Conservation (phyloP, 2,888 invertebrate species). For the Metacarcinus magister region DNA sequence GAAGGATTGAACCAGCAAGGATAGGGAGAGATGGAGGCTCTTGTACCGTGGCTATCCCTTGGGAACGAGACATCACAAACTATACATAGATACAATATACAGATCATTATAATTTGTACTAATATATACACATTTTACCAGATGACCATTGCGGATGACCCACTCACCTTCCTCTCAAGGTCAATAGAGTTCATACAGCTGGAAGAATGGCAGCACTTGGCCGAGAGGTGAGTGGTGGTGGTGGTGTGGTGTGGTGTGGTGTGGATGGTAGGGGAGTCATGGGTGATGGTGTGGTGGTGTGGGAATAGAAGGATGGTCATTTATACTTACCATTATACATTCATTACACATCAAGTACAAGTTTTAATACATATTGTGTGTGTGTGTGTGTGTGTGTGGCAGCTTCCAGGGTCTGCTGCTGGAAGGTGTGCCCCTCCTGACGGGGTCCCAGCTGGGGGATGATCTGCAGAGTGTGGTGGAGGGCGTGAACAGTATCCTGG, state of each 20-base stretch:
- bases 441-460: conserved; percentile 72
- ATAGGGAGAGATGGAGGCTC: no score
- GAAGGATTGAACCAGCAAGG: no score
- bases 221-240: conserved; percentile 38
- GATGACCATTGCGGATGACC: conserved; percentile 63
- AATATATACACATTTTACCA: background rate
- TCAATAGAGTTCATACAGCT: conserved; percentile 68
- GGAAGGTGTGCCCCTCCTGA: conserved; percentile 47
- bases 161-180: conserved; percentile 69
- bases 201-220: conserved; percentile 66
- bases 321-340: no score
- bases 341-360: no score
- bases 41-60: no score
- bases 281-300: no score
- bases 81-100: no score
- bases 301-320: no score
- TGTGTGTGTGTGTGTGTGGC: background rate
- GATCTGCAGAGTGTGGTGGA: conserved; percentile 65
- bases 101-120: background rate
- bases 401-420: conserved; percentile 64
- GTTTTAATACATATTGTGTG: no score
- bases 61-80: no score
- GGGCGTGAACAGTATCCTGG: conserved; percentile 62
- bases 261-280: no score
- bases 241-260: background rate